These are phyloP conservation scores for Balanococcus diminutus DNA, from an alignment of 2,888 invertebrate species.

Conservation along the genomic window DNA sequence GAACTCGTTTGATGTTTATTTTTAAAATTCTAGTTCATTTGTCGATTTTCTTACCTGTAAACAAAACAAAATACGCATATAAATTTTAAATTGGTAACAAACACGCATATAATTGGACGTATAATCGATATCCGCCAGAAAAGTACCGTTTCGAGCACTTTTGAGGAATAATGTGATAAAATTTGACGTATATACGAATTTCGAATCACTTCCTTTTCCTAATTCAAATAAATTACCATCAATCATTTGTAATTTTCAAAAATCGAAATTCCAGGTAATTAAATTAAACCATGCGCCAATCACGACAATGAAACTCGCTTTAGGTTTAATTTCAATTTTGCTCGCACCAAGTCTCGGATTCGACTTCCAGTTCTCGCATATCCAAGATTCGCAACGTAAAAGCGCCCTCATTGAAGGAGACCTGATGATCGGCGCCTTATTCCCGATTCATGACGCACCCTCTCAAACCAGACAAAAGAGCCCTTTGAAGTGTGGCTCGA, in stretches of 20 bases:
- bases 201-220: no score
- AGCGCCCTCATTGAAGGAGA: constrained; percentile 65
- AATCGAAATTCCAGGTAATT: background rate
- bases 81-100: background rate
- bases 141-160: no score
- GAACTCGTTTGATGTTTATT: background rate
- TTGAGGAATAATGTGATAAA: no score
- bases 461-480: constrained; percentile 60
- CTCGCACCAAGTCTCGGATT: background rate
- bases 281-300: background rate
- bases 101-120: background rate
- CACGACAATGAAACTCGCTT: background rate
- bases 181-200: no score
- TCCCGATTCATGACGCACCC: constrained; percentile 65
- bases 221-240: no score
- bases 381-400: constrained; percentile 42
- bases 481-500: constrained; percentile 65
- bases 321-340: background rate
- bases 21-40: background rate
- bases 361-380: background rate
- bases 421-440: constrained; percentile 67
- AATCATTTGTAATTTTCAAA: no score
- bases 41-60: background rate
- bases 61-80: background rate
- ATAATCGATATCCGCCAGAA: background rate